Base-by-base conservation (phyloP, 2,113 vertebrate species). In the Peromyscus leucopus region DNA sequence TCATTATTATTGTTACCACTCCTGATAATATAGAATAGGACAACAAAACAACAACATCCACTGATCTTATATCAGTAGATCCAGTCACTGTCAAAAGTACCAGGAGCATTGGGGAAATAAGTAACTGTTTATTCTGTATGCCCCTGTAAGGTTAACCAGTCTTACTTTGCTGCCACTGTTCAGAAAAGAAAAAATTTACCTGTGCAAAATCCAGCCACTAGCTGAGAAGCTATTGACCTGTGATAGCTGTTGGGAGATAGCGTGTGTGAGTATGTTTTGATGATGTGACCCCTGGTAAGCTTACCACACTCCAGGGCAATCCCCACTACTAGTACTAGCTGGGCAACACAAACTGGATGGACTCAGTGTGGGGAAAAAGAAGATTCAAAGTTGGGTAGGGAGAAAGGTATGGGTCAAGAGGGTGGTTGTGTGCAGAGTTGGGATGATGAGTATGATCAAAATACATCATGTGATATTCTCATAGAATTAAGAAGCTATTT, bases 141-240 rank as follows among this genome's bases (percentile, higher is more conserved):
- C 0, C 2, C 1, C 46, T 1, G 19, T 61, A 82, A 94, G 93
- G 9, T 51, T 51, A 72, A 63, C 69, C 2, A 33, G 51, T 7
- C 2, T 92, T 94, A 69, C 51, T 83, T 86, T 71, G 84, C 91
- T 92, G 36, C 57, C 59, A 55, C 39, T 96, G 95, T 59, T 93
- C 91, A 85, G 92, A 57, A 84, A 89, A 33, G 39, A 74, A 87
- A 28, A 67, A 7, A 51, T 69, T 96, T 89, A 48, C 78, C 36
- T 80, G 33, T 0, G 5, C 90, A 1, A 22, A 1, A 33, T 48
- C 46, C 76, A 9, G 19, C 46, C 46, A 79, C 7, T 51, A 79
- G 46, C 76, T 51, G 48, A 51, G 46, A 55, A 33, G 48, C 48
- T 80, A 19, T 55, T 55, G 31, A 51, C 4, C 33, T 10, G 48